Base-by-base conservation (phyloP, 2,113 vertebrate genomes). In the Clupea harengus region DNA sequence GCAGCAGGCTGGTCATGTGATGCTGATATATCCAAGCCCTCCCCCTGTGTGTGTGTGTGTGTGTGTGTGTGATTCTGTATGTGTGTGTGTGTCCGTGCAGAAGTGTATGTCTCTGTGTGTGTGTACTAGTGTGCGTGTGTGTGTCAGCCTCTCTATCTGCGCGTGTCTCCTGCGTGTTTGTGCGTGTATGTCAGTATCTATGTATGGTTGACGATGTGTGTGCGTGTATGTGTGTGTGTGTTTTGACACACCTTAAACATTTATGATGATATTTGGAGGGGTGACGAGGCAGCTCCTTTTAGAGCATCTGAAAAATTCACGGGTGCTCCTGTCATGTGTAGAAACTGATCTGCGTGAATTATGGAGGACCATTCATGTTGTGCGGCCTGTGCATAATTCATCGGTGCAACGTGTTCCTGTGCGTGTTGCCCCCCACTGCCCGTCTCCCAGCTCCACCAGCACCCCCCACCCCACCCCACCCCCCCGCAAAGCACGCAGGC, bases 341-440 rank as follows among this genome's bases (percentile, higher is more conserved):
- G 57, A 49, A 87, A 60, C 54, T 44, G 25, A 28, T 28, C 39
- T 47, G 46, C 57, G 52, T 87, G 11, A 87, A 87, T 87, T 81
- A 87, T 87, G 54, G 75, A 87, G 82, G 47, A 32, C 60, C 45
- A 64, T 86, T 80, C 57, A 78, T 86, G 67, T 86, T 83, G 82
- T 80, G n/a, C 22, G n/a, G 13, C 46, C 18, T 4, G 15, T 84
- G 52, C 80, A 87, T 84, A 83, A 87, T 84, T 45, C 75, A 87
- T 22, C 28, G 67, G 4, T 28, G n/a, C 4, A 18, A 78, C 28
- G 32, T 18, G 28, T 78, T 78, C 72, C 72, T 13, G 64, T 28
- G 28, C 25, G 32, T 13, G 28, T 39, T 39, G 72, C 72, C 72
- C 17, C 32, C 72, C 10, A 2, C 64, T 15, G 46, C 28, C 11